A percentile compares a stretch with the other conserved stretches of the same genome.
Evolutionary conservation across 2,113 vertebrate genomes (phyloP).

Genomic region (cattle (Bos taurus)): ARS-UCD2.0 NC_037332.1:46628501-46629000

Average conservation of each 20-base stretch:
- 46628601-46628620: neutral
- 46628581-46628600: neutral
- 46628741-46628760: neutral
- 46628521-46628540: neutral
- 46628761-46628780: neutral
- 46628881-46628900: no score
- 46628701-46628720: neutral
- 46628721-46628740: neutral
- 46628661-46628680: neutral
- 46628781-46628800: neutral
- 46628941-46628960: neutral
- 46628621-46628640: neutral
- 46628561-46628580: neutral
- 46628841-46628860: no score
- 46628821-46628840: neutral
- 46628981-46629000: neutral
- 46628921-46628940: neutral
- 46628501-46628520: neutral
- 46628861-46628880: no score
- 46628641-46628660: neutral
- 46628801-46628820: neutral
- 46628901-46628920: neutral
- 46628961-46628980: neutral
- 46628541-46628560: neutral
- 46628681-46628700: neutral